These are phyloP conservation scores for Panzeria rudis DNA, from an alignment of 2,888 invertebrate genomes.

Conservation along the genomic window DNA sequence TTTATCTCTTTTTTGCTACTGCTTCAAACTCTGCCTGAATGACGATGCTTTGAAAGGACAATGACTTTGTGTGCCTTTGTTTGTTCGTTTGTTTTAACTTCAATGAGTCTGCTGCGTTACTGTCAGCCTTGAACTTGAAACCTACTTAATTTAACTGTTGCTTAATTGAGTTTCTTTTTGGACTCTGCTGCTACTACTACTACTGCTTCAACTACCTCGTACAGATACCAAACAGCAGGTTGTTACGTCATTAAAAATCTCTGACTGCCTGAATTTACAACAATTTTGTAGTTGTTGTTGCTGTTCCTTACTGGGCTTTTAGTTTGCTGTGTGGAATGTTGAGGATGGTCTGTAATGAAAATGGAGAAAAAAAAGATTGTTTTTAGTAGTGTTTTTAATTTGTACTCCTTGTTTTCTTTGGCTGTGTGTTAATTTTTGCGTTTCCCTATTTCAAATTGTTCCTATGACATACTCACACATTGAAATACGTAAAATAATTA, in stretches of 20 bases:
- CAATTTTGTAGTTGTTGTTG: slow-evolving; percentile 43
- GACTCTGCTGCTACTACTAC: slow-evolving; percentile 42
- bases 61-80: slow-evolving; percentile 53
- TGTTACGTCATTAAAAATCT: slow-evolving; percentile 71
- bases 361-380: slow-evolving; percentile 44
- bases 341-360: slow-evolving; percentile 67
- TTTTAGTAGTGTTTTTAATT: slow-evolving; percentile 72
- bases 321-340: slow-evolving; percentile 40
- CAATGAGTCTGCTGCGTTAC: slow-evolving; percentile 62
- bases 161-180: slow-evolving; percentile 71
- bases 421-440: slow-evolving; percentile 69
- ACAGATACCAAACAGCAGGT: slow-evolving; percentile 61
- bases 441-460: slow-evolving; percentile 65
- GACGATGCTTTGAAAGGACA: slow-evolving; percentile 41
- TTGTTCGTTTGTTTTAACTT: slow-evolving; percentile 69
- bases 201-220: slow-evolving; percentile 44
- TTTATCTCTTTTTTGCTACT: slow-evolving; percentile 16
- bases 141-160: slow-evolving; percentile 82
- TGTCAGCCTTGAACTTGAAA: slow-evolving; percentile 81
- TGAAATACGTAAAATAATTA: slow-evolving; percentile 33
- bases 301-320: slow-evolving; percentile 3
- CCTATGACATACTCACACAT: slow-evolving; percentile 22
- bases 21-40: neutral
- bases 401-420: slow-evolving; percentile 66
- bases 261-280: slow-evolving; percentile 57